Evolutionary conservation across 2,888 invertebrate species (phyloP).

Genomic region (Cheilosia vulpina): DNA sequence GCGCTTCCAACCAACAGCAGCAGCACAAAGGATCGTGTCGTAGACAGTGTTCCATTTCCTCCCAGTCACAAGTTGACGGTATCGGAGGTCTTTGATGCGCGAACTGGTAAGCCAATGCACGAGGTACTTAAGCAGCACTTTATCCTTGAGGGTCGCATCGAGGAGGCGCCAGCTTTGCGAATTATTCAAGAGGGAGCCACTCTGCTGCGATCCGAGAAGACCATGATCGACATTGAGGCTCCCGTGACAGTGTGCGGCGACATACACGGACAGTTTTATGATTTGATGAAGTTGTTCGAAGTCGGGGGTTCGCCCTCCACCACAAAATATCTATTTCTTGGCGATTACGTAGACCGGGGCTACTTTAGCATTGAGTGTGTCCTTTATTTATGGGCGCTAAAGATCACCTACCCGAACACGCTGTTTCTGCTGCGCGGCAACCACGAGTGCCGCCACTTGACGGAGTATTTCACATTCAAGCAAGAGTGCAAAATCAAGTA

Average conservation of each 20-base stretch:
- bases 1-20: conserved; percentile 52
- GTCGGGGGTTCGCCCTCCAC: conserved; percentile 97
- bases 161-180: conserved; percentile 97
- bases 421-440: conserved; percentile 99
- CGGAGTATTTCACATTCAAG: conserved; percentile 99
- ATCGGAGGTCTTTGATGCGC: conserved; percentile 97
- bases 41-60: conserved; percentile 95
- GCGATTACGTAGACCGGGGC: conserved; percentile 99
- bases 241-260: conserved; percentile 99
- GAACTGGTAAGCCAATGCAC: conserved; percentile 95
- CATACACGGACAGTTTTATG: conserved; percentile 99
- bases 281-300: conserved; percentile 99
- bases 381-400: conserved; percentile 99
- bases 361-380: conserved; percentile 94
- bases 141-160: conserved; percentile 98
- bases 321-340: conserved; percentile 99
- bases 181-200: conserved; percentile 98
- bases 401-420: conserved; percentile 98
- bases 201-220: conserved; percentile 94
- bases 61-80: conserved; percentile 97
- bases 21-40: conserved; percentile 78
- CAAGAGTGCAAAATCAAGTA: conserved; percentile 99
- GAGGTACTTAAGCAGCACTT: conserved; percentile 99
- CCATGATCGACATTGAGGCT: conserved; percentile 99
- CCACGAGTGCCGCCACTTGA: conserved; percentile 99